Evolutionary conservation across 1,140 invertebrate species (phyloP).

Genomic region (Agrilus planipennis): DNA sequence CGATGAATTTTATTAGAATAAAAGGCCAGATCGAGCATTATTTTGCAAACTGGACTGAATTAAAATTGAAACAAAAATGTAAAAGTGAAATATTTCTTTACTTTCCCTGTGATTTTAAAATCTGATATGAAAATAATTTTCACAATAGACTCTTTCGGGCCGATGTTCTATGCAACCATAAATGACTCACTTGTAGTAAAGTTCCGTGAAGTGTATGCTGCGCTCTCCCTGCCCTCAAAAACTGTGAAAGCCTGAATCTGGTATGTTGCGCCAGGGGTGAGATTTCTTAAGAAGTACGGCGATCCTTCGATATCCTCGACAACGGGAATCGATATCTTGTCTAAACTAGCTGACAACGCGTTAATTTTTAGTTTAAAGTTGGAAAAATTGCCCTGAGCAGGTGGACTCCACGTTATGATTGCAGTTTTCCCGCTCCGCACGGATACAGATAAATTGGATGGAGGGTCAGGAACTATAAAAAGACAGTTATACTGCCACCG

Average conservation of each 20-base stretch:
- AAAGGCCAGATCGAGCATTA: no score
- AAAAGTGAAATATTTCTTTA: background rate
- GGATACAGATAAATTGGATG: constrained; percentile 72
- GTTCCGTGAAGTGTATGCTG: constrained; percentile 77
- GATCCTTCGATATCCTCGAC: constrained; percentile 52
- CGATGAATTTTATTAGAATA: no score
- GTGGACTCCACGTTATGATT: constrained; percentile 74
- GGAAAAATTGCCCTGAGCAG: constrained; percentile 64
- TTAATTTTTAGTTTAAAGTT: constrained; percentile 68
- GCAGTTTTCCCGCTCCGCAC: constrained; percentile 71
- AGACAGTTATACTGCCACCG: constrained; percentile 13
- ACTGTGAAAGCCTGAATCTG: constrained; percentile 81
- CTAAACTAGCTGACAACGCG: constrained; percentile 48
- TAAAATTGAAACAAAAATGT: background rate
- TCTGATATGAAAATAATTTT: no score
- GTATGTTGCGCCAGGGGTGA: constrained; percentile 80
- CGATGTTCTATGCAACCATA: no score
- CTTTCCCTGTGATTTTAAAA: no score
- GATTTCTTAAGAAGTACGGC: constrained; percentile 61
- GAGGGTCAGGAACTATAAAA: constrained; percentile 72
- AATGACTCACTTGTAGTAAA: constrained; percentile 77
- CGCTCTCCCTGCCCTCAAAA: constrained; percentile 79
- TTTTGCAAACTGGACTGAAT: background rate
- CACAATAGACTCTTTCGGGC: no score
- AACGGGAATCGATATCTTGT: constrained; percentile 46